Evolutionary conservation across 2,888 invertebrate genomes (phyloP), one percentile per base, ranked within the genome.

Genomic region (Calephelis perditalis): DNA sequence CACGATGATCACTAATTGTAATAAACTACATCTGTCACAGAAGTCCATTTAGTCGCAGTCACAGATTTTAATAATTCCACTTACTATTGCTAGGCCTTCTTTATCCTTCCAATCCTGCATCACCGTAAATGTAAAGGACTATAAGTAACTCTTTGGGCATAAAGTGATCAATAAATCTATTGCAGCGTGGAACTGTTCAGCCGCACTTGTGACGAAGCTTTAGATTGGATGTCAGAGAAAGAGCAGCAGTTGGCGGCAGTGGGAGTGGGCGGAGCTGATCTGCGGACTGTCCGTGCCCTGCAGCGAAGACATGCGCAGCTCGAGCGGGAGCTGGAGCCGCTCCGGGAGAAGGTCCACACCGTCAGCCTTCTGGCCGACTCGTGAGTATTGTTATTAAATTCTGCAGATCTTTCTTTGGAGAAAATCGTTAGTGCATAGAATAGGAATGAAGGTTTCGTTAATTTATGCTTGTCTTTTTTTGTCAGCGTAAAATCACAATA

Each of bases 201-300:
- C 76, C 95, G 98, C 60, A 97, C 97, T 0, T 99, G 99, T 82
- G 98, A 98, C 77, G 99, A 99, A 79, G 97, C 98, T 0, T 94
- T 96, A 68, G 98, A 98, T 77, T 99, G 99, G 99, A 99, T 99
- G 96, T 92, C 94, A 60, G 99, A 99, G 86, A 99, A 99, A 85
- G 96, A 97, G 91, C 94, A 95, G 65, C 97, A 98, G 78, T 82
- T 98, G 62, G 97, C 97, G 55, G 94, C 93, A 0, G 93, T 93
- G 0, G 94, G 94, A 45, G 94, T 94, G 0, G 95, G 95, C 3
- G 97, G 96, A 0, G 94, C 95, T 4, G 98, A 98, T 85, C 91
- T 98, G 52, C 95, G 97, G 72, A 97, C 98, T 0, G 98, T 98
- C 0, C 95, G 96, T 72, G 97, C 98, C 0, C 81, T 98, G 68